These are phyloP conservation scores for Aythya fuligula DNA, from an alignment of 2,797 vertebrate genomes.

Conservation along the genomic window DNA sequence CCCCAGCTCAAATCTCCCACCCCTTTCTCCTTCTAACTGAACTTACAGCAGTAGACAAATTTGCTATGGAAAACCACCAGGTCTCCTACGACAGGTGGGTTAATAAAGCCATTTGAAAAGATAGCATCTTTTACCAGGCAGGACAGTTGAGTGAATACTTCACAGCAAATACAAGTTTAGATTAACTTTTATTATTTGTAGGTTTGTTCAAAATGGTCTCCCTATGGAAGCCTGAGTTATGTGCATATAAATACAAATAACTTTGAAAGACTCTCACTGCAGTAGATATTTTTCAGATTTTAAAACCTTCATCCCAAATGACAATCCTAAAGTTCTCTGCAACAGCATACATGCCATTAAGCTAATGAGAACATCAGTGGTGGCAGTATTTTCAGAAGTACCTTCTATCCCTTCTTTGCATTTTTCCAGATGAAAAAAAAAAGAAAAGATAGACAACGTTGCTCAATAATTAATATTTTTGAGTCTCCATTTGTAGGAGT, in stretches of 20 bases:
- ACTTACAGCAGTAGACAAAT: not conserved
- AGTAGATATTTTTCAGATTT: not conserved
- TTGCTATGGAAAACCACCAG: not conserved
- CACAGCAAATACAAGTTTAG: not conserved
- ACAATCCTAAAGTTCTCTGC: not conserved
- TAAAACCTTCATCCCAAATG: not conserved
- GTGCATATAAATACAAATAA: not conserved
- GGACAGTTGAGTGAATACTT: not conserved
- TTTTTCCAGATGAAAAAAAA: not conserved
- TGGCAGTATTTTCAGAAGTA: not conserved
- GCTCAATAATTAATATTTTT: not conserved
- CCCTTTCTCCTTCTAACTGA: not conserved
- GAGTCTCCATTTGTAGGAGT: not conserved
- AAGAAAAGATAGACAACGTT: not conserved
- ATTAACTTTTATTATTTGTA: not conserved
- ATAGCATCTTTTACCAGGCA: not conserved
- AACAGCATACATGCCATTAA: not conserved
- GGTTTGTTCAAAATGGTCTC: not conserved
- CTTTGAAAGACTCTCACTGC: not conserved
- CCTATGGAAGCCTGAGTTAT: not conserved
- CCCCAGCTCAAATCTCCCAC: not conserved
- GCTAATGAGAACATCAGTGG: not conserved
- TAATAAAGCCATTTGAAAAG: not conserved
- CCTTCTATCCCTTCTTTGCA: not conserved
- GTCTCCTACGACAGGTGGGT: fast-evolving